These are phyloP conservation scores for Agonopterix alstromeriana DNA, from an alignment of 2,888 invertebrate species.

Conservation along the genomic window DNA sequence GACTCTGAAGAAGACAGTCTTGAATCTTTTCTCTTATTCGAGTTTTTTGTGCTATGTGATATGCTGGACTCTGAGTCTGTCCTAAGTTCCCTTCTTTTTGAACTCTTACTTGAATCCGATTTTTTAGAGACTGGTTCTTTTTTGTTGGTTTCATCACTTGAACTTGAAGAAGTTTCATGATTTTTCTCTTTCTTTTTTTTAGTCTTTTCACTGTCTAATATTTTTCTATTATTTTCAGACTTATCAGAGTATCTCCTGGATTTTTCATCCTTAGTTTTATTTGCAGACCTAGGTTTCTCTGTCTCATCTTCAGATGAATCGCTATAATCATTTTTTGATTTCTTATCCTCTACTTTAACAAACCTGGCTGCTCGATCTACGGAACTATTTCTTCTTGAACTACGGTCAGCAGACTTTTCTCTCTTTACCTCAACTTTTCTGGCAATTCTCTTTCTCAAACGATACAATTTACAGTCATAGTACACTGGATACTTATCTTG, in stretches of 20 bases:
- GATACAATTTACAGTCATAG: conserved; percentile 51
- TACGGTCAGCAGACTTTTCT: not conserved
- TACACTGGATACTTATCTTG: conserved; percentile 54
- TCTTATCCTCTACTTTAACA: conserved; percentile 6
- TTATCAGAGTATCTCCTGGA: not conserved
- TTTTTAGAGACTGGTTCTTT: too few relatives aligned
- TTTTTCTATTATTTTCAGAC: not conserved
- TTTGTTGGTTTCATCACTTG: too few relatives aligned
- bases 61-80: too few relatives aligned
- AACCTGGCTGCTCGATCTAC: not conserved
- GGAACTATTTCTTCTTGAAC: not conserved
- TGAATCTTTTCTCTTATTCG: conserved; percentile 3
- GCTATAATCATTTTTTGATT: too few relatives aligned
- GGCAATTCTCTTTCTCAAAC: conserved; percentile 3
- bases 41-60: not conserved
- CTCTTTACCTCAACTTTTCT: not conserved
- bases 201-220: too few relatives aligned
- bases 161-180: too few relatives aligned
- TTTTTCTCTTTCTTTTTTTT: too few relatives aligned
- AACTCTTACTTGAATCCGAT: too few relatives aligned
- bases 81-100: too few relatives aligned
- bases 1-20: not conserved
- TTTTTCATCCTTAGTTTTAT: not conserved
- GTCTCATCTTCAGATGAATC: not conserved
- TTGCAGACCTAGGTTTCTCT: not conserved